Percentiles rank a stretch among this genome's conserved stretches.
Conservation (phyloP, 2,888 invertebrate species). For the Tigriopus californicus region DNA sequence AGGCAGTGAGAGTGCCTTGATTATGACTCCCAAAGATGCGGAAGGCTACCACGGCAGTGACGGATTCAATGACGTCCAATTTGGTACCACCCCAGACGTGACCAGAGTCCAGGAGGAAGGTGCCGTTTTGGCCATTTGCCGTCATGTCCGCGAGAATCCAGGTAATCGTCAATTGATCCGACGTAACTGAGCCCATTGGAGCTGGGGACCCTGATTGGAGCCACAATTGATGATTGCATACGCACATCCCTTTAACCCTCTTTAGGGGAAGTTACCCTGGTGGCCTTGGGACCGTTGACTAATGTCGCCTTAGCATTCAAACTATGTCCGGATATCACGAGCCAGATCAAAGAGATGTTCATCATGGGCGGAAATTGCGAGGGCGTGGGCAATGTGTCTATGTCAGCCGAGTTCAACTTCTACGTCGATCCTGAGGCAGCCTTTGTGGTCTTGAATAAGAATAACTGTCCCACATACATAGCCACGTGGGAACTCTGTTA, state of each 20-base stretch:
- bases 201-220: too few species aligned
- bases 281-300: slow-evolving; percentile 48
- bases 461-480: slow-evolving; percentile 37
- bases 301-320: slow-evolving; percentile 55
- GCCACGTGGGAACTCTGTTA: slow-evolving; percentile 50
- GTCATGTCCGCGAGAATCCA: not conserved
- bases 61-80: slow-evolving; percentile 46
- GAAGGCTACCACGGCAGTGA: slow-evolving; percentile 41
- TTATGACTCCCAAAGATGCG: slow-evolving; percentile 20
- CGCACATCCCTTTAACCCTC: too few species aligned
- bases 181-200: too few species aligned
- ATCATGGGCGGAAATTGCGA: slow-evolving; percentile 53
- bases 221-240: too few species aligned
- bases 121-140: not conserved
- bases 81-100: not conserved
- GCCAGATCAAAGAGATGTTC: slow-evolving; percentile 44
- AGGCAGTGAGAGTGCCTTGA: slow-evolving; percentile 37
- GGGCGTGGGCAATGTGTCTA: slow-evolving; percentile 39
- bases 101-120: not conserved
- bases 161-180: not conserved
- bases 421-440: slow-evolving; percentile 56
- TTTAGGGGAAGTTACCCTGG: not conserved
- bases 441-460: slow-evolving; percentile 42
- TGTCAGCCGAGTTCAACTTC: slow-evolving; percentile 57
- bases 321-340: slow-evolving; percentile 43